Base-by-base conservation (phyloP, 1,140 invertebrate genomes). In the Drosophila subpulchrella region DNA sequence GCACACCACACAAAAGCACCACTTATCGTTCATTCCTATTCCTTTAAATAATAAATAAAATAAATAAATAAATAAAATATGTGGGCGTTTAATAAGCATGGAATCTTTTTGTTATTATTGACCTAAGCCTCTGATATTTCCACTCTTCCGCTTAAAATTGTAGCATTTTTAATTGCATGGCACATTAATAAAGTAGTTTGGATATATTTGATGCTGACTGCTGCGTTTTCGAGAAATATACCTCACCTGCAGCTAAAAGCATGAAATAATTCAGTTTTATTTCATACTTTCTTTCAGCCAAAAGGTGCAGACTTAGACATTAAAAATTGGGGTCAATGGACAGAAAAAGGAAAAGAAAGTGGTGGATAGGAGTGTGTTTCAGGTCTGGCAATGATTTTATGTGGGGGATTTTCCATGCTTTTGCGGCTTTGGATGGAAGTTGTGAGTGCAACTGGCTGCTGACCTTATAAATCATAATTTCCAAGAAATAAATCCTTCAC, bases 381-480 rank as follows among this genome's bases (percentile, higher is more conserved):
- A 15, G 44, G 44, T 60, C 56, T 58, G 59, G 62, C 38, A 51
- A 42, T 67, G 73, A 85, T 72, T 70, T 60, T 55, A 60, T 34
- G 53, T 38, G 27, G 50, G 20, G 39, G 44, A 8, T 27, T 56
- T 17, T 20, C 30, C 65, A 34, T 39, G 36, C 30, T 42, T 54
- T 39, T 66, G 56, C 56, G 59, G 57, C 20, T 46, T 42, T 47
- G 48, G 15, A 36, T 24, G n/a, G 53, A 56, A 44, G 56, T 65
- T 62, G 42, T 44, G 74, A 61, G 42, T 78, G 68, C 57, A 53
- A 67, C 38, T 78, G 83, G 75, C 83, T 75, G 73, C 63, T 80
- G 63, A 71, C 59, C 83, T 89, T 88, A 88, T 89, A 88, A 88
- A 88, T 88, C 83, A 88, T 88, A 89, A 88, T 88, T 83, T 80